These are phyloP conservation scores for Watsonalla binaria DNA, from an alignment of 2,888 invertebrate genomes.

Conservation along the genomic window DNA sequence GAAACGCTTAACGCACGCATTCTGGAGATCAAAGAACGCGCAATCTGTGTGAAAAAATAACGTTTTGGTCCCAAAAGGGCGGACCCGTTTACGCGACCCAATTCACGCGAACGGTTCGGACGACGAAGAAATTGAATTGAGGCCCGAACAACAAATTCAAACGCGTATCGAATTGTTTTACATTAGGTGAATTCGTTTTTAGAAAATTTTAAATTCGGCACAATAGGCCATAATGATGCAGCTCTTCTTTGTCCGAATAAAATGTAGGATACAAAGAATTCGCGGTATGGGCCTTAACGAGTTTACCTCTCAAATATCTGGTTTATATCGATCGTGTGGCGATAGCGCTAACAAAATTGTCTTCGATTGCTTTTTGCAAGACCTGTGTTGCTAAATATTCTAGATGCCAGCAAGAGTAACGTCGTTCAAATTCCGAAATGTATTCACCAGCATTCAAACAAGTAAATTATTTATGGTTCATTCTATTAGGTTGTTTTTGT, in stretches of 20 bases:
- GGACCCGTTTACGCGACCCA: slow-evolving; percentile 78
- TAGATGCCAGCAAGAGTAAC: slow-evolving; percentile 42
- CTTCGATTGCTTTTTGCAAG: slow-evolving; percentile 48
- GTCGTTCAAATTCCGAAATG: slow-evolving; percentile 49
- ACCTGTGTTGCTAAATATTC: slow-evolving; percentile 47
- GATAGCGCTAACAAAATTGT: slow-evolving; percentile 59
- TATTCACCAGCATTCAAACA: slow-evolving; percentile 31
- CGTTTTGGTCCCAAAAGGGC: slow-evolving; percentile 77
- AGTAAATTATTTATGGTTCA: slow-evolving; percentile 19
- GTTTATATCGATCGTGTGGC: slow-evolving; percentile 64
- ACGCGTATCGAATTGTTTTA: slow-evolving; percentile 80
- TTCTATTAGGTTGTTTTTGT: slow-evolving; percentile 12
- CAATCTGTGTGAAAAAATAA: slow-evolving; percentile 78
- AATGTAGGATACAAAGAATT: slow-evolving; percentile 60
- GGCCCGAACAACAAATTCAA: slow-evolving; percentile 74
- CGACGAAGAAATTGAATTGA: slow-evolving; percentile 77
- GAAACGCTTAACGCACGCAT: slow-evolving; percentile 77
- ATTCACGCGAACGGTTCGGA: slow-evolving; percentile 73
- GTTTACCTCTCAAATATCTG: slow-evolving; percentile 50
- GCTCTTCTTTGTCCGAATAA: slow-evolving; percentile 66
- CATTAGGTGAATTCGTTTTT: slow-evolving; percentile 77
- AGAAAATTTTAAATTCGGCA: slow-evolving; percentile 69
- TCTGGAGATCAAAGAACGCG: slow-evolving; percentile 75
- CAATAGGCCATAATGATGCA: slow-evolving; percentile 77
- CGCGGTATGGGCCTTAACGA: slow-evolving; percentile 50